Percentiles rank a stretch among this genome's conserved stretches.
These are phyloP conservation scores for Euglossa dilemma DNA, from an alignment of 1,140 invertebrate genomes.

Conservation along the genomic window DNA sequence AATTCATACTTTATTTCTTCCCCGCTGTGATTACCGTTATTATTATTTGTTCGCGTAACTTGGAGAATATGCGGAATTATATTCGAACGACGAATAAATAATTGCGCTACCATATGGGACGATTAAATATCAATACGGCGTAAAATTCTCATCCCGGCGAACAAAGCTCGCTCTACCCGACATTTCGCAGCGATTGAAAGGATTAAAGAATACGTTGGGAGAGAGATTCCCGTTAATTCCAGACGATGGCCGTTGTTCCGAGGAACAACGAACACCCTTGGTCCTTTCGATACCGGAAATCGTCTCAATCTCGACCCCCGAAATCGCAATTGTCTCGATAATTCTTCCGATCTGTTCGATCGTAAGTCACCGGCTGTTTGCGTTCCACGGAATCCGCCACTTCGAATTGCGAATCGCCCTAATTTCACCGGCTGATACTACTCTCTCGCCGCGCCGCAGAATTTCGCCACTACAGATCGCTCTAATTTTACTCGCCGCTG, in stretches of 20 bases:
- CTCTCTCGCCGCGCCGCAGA: slow-evolving; percentile 18
- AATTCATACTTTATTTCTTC: too few relatives aligned
- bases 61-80: too few relatives aligned
- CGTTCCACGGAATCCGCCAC: slow-evolving; percentile 9
- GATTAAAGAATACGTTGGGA: not conserved
- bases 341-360: slow-evolving; percentile 10
- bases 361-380: slow-evolving; percentile 13
- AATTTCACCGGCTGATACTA: slow-evolving; percentile 17
- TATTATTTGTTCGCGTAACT: too few relatives aligned
- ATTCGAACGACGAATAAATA: too few relatives aligned
- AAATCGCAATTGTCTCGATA: not conserved
- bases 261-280: not conserved
- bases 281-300: not conserved
- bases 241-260: not conserved
- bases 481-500: slow-evolving; percentile 26
- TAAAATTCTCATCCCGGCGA: too few relatives aligned
- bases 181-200: too few relatives aligned
- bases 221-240: not conserved
- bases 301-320: not conserved
- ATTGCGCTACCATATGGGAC: too few relatives aligned
- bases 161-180: too few relatives aligned
- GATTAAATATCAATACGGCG: too few relatives aligned
- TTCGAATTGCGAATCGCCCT: slow-evolving; percentile 26
- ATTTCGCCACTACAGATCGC: slow-evolving; percentile 23
- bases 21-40: too few relatives aligned